Evolutionary conservation across 1,140 invertebrate species (phyloP).

Genomic region (Heliothis subflexa): DNA sequence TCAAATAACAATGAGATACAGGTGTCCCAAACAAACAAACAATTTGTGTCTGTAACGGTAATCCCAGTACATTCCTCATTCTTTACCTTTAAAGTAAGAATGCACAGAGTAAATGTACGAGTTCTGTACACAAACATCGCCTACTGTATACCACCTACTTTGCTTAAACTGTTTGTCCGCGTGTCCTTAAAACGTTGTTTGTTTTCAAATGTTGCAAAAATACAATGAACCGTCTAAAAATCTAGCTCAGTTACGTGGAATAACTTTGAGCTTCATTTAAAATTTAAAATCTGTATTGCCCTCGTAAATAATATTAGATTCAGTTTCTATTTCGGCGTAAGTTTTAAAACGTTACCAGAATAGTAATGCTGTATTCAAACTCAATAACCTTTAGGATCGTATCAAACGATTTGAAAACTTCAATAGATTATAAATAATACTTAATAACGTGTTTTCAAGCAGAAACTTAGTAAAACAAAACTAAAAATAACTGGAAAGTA

Average conservation of each 20-base stretch:
- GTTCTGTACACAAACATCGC: conserved; percentile 35
- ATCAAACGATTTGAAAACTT: neutral
- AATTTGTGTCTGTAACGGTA: conserved; percentile 56
- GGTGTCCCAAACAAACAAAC: conserved; percentile 40
- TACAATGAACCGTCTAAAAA: conserved; percentile 1
- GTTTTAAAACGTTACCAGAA: neutral
- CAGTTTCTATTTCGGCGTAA: neutral
- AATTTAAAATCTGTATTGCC: conserved; percentile 6
- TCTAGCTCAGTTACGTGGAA: neutral
- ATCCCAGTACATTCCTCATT: conserved; percentile 48
- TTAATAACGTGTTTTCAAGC: neutral
- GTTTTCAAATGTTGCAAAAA: conserved; percentile 58
- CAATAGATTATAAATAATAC: neutral
- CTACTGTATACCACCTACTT: conserved; percentile 51
- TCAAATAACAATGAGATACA: conserved; percentile 16
- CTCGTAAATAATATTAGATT: conserved; percentile 31
- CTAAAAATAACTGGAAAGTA: neutral
- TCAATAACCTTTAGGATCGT: neutral
- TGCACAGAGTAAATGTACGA: conserved; percentile 14
- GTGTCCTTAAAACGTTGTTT: conserved; percentile 60
- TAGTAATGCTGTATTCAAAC: neutral
- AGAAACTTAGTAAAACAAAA: neutral
- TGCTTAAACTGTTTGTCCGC: conserved; percentile 46
- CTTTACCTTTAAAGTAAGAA: conserved; percentile 47
- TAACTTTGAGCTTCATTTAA: conserved; percentile 1